Conservation (phyloP, 2,797 vertebrate genomes). For the Ctenochaetus hawaiiensis region DNA sequence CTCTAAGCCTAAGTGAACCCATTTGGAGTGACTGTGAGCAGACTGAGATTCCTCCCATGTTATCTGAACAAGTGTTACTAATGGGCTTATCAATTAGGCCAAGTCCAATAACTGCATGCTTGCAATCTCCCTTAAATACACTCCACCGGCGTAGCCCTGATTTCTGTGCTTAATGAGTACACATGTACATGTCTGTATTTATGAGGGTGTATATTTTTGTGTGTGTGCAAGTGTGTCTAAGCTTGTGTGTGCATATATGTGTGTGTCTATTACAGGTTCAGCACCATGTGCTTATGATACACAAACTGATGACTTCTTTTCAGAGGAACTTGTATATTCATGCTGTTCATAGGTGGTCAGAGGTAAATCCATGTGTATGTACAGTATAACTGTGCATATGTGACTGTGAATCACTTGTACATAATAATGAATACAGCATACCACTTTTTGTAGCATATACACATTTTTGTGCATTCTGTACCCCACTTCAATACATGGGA, state of each 20-base stretch:
- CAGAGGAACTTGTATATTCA: neutral
- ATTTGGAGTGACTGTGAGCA: constrained; percentile 97
- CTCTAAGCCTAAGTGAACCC: constrained; percentile 94
- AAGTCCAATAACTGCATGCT: constrained; percentile 92
- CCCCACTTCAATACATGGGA: neutral
- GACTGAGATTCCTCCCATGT: constrained; percentile 94
- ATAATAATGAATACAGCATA: neutral
- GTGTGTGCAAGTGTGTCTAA: no score
- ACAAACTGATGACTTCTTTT: neutral
- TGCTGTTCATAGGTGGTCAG: neutral
- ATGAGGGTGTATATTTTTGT: constrained; percentile 4
- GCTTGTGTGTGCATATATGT: neutral
- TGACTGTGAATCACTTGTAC: neutral
- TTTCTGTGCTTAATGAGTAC: constrained; percentile 87
- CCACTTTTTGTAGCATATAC: neutral
- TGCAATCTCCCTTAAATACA: constrained; percentile 98
- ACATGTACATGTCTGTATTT: constrained; percentile 28
- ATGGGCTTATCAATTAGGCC: constrained; percentile 96
- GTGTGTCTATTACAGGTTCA: neutral
- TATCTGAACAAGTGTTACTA: constrained; percentile 99
- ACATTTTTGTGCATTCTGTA: neutral
- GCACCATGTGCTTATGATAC: neutral
- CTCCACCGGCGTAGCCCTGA: constrained; percentile 90
- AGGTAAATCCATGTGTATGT: constrained; percentile 3
- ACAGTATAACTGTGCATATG: neutral